Conservation (phyloP, 1,140 invertebrate species). For the Lordiphosa mommai region DNA sequence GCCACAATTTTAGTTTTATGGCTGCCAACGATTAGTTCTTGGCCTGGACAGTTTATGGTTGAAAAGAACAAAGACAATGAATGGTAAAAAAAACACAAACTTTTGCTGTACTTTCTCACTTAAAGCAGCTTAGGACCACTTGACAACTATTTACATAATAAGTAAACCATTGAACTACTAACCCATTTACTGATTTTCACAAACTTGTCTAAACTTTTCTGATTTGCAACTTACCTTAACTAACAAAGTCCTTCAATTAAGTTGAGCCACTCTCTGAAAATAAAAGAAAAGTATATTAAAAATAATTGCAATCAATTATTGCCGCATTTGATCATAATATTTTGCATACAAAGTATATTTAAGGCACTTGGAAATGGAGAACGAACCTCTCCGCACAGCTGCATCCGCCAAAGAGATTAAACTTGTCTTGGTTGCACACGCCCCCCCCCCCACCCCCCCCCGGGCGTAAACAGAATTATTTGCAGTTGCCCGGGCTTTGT, state of each 20-base stretch:
- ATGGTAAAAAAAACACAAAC: slow-evolving; percentile 17
- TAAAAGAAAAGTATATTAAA: slow-evolving; percentile 17
- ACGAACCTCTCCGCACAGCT: slow-evolving; percentile 39
- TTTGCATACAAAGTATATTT: slow-evolving; percentile 22
- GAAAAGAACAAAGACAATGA: slow-evolving; percentile 8
- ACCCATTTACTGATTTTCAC: no score
- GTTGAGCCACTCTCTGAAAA: slow-evolving; percentile 20
- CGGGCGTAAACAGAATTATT: slow-evolving; percentile 60
- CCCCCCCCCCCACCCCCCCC: no score
- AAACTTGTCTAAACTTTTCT: not conserved
- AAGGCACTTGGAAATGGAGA: slow-evolving; percentile 2
- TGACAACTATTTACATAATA: no score
- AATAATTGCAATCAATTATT: slow-evolving; percentile 2
- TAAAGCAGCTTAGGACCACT: no score
- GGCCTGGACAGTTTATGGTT: slow-evolving; percentile 45
- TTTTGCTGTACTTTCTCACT: no score
- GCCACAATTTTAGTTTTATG: slow-evolving; percentile 40
- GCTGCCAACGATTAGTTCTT: slow-evolving; percentile 62
- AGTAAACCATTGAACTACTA: no score
- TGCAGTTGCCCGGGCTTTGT: slow-evolving; percentile 30
- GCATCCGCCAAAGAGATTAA: slow-evolving; percentile 54
- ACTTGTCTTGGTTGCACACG: slow-evolving; percentile 62
- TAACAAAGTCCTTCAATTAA: slow-evolving; percentile 28
- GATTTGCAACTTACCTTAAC: slow-evolving; percentile 27
- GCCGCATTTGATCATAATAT: not conserved